phyloP scores from a whole-genome alignment of 1,140 invertebrate genomes.

The Antheraea mylitta region DNA sequence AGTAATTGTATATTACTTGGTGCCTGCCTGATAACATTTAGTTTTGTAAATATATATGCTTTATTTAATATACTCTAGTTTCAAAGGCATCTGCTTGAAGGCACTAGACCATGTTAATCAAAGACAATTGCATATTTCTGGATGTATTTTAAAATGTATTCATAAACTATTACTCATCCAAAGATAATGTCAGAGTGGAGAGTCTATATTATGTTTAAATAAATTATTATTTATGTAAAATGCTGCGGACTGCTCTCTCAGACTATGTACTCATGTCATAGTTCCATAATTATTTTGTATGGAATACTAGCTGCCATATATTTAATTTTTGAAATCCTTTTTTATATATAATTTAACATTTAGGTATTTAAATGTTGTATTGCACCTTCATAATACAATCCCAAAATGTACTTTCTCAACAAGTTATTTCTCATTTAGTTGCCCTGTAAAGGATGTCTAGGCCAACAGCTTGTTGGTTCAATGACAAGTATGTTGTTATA shows the following conservation, averaged over 20 bases:
- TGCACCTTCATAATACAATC: background rate
- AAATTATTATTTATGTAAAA: background rate
- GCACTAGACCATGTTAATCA: conserved; percentile 23
- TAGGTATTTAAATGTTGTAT: conserved; percentile 3
- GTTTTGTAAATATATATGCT: conserved; percentile 16
- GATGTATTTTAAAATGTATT: conserved; percentile 3
- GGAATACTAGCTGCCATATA: conserved; percentile 45
- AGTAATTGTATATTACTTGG: conserved; percentile 32
- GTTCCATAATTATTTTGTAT: conserved; percentile 24
- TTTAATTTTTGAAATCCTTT: conserved; percentile 35
- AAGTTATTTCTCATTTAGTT: background rate
- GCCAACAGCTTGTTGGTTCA: background rate
- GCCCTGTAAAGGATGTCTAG: background rate
- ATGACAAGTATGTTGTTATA: background rate
- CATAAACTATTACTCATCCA: conserved; percentile 24
- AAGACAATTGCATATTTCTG: conserved; percentile 15
- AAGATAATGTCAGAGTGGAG: conserved; percentile 26
- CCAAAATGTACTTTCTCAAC: background rate
- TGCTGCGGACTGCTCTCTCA: conserved; percentile 1
- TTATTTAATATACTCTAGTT: conserved; percentile 9
- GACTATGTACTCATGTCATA: conserved; percentile 8
- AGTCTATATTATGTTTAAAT: background rate
- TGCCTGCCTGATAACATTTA: conserved; percentile 25
- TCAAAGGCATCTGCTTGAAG: conserved; percentile 9
- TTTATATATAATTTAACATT: conserved; percentile 27